These are phyloP conservation scores for Campopleginae sp. DNA, from an alignment of 2,888 invertebrate genomes.

Conservation along the genomic window DNA sequence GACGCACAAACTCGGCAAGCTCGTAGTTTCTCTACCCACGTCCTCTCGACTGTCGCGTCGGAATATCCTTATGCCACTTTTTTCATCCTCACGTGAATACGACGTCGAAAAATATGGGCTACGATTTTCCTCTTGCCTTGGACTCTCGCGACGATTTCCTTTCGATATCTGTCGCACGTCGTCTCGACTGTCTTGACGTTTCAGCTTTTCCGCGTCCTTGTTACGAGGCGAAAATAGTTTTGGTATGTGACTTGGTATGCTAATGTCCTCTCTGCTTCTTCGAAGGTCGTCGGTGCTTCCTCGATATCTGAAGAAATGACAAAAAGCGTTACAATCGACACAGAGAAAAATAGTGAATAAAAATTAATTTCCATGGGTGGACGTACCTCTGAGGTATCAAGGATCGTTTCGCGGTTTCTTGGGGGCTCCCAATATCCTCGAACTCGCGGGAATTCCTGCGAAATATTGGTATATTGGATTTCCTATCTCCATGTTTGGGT, in stretches of 20 bases:
- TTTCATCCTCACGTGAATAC: slow-evolving; percentile 70
- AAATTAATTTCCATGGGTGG: background rate
- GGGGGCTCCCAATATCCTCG: slow-evolving; percentile 81
- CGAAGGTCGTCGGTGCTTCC: slow-evolving; percentile 82
- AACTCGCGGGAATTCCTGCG: slow-evolving; percentile 80
- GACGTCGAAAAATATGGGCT: slow-evolving; percentile 26
- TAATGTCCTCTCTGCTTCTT: slow-evolving; percentile 80
- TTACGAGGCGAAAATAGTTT: slow-evolving; percentile 78
- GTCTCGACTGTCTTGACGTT: slow-evolving; percentile 81
- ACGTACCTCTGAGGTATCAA: slow-evolving; percentile 81
- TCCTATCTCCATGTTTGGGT: slow-evolving; percentile 77
- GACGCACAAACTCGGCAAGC: slow-evolving; percentile 67
- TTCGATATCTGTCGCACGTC: slow-evolving; percentile 75
- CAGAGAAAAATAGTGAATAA: background rate
- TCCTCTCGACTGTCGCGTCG: slow-evolving; percentile 77
- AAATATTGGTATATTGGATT: slow-evolving; percentile 82
- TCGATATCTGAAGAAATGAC: slow-evolving; percentile 75
- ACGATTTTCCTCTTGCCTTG: slow-evolving; percentile 60
- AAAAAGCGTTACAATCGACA: background rate
- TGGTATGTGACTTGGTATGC: slow-evolving; percentile 82
- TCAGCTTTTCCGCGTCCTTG: slow-evolving; percentile 79
- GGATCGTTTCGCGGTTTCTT: slow-evolving; percentile 81
- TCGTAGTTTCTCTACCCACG: slow-evolving; percentile 75
- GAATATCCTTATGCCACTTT: slow-evolving; percentile 72
- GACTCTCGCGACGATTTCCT: slow-evolving; percentile 49